phyloP scores from a whole-genome alignment of 2,888 invertebrate genomes.

The Synergus umbraculus region DNA sequence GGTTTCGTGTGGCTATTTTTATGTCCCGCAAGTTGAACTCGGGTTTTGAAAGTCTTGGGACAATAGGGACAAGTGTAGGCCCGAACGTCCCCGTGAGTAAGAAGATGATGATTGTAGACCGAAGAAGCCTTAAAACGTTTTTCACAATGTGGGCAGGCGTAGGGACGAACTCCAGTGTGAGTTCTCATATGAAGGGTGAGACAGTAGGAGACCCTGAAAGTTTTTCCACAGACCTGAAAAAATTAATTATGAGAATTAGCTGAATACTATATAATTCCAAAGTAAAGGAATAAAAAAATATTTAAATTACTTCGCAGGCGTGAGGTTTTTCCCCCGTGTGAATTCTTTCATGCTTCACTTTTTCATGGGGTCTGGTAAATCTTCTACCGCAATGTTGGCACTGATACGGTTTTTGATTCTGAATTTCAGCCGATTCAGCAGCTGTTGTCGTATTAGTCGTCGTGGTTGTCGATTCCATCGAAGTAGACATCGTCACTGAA shows the following conservation, averaged over 20 bases:
- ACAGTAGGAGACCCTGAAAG: constrained; percentile 89
- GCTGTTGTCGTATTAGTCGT: constrained; percentile 4
- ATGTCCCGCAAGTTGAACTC: constrained; percentile 88
- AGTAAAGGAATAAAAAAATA: no score
- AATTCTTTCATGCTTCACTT: constrained; percentile 91
- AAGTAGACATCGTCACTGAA: constrained; percentile 24
- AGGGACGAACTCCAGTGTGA: constrained; percentile 88
- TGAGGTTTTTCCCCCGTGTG: constrained; percentile 91
- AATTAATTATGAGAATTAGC: constrained; percentile 1
- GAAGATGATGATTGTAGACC: constrained; percentile 87
- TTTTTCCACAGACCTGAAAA: constrained; percentile 84
- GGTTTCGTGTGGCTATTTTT: constrained; percentile 91
- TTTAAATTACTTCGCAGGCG: constrained; percentile 80
- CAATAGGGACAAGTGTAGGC: constrained; percentile 87
- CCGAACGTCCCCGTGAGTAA: constrained; percentile 87
- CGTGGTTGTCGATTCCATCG: neutral
- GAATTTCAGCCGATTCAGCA: constrained; percentile 43
- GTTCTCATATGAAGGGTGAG: constrained; percentile 89
- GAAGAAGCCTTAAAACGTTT: constrained; percentile 89
- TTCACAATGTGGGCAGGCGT: constrained; percentile 85
- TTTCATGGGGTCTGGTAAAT: constrained; percentile 87
- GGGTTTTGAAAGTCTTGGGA: constrained; percentile 88
- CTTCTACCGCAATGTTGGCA: constrained; percentile 86
- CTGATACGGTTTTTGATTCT: constrained; percentile 80
- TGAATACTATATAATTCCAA: neutral